phyloP scores from a whole-genome alignment of 2,888 invertebrate species.

The Dryobotodes eremita region DNA sequence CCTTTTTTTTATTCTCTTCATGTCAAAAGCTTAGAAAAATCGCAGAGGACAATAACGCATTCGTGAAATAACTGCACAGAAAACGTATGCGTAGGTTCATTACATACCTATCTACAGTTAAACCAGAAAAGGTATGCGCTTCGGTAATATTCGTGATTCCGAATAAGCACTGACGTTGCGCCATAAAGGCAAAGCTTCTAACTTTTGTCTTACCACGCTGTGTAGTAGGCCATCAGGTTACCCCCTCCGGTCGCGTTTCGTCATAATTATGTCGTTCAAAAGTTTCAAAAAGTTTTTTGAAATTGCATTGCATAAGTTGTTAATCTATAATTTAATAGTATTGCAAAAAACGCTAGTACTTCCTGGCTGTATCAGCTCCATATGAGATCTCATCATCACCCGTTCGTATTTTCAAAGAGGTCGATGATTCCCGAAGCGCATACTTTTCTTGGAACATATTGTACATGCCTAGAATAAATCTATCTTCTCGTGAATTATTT shows the following conservation, averaged over 20 bases:
- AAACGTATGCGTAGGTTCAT: background rate
- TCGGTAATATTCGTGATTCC: background rate
- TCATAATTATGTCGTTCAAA: background rate
- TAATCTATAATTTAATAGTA: background rate
- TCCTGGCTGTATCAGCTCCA: background rate
- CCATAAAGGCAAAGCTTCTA: background rate
- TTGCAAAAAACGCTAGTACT: background rate
- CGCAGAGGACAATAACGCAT: background rate
- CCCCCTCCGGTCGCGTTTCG: background rate
- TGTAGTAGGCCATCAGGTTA: background rate
- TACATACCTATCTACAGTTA: background rate
- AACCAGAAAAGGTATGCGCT: background rate
- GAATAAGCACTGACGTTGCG: background rate
- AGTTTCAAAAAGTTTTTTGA: background rate
- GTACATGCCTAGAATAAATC: conserved; percentile 5
- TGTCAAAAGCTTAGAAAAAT: background rate
- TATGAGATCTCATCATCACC: background rate
- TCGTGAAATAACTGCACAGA: no score
- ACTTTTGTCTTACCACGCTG: background rate
- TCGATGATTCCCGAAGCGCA: background rate
- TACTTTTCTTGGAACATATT: background rate
- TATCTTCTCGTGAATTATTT: background rate
- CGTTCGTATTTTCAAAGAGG: background rate
- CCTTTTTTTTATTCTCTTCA: background rate
- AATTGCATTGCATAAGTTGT: background rate